These are phyloP conservation scores for Cheilosia vulpina DNA, from an alignment of 2,888 invertebrate species.

Conservation along the genomic window DNA sequence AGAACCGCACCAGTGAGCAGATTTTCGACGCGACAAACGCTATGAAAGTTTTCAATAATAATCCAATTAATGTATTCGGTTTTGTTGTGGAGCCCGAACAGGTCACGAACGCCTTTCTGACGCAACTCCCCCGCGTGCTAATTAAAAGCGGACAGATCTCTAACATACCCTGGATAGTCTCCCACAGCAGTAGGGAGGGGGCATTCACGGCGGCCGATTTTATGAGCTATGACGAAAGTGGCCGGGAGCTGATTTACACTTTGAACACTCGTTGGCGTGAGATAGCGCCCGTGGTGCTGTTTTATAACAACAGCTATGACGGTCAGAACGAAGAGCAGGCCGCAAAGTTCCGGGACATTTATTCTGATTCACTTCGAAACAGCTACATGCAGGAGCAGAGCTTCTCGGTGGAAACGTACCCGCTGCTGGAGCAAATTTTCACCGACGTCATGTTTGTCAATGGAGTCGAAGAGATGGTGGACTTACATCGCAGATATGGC, in stretches of 20 bases:
- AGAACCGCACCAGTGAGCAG: conserved; percentile 85
- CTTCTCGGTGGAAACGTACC: conserved; percentile 84
- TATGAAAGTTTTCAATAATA: conserved; percentile 84
- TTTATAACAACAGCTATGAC: conserved; percentile 35
- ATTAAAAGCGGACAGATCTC: conserved; percentile 85
- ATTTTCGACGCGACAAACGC: conserved; percentile 84
- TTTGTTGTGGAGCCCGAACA: conserved; percentile 86
- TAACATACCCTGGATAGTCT: conserved; percentile 88
- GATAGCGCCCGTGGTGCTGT: conserved; percentile 64
- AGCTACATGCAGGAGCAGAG: conserved; percentile 83
- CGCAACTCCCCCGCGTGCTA: conserved; percentile 86
- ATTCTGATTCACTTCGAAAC: conserved; percentile 4
- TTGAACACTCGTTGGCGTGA: conserved; percentile 85
- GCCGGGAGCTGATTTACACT: conserved; percentile 81
- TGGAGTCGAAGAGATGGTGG: conserved; percentile 86
- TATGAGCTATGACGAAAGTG: conserved; percentile 78
- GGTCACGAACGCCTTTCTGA: conserved; percentile 86
- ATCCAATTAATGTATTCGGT: conserved; percentile 89
- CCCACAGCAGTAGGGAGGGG: conserved; percentile 88
- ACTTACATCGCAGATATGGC: conserved; percentile 84
- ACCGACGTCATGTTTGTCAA: conserved; percentile 87
- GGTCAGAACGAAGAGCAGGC: background rate
- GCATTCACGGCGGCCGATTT: conserved; percentile 86
- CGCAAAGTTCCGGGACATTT: background rate
- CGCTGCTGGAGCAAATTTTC: conserved; percentile 84